Conservation (phyloP, 2,797 vertebrate species). For the Coreius guichenoti region DNA sequence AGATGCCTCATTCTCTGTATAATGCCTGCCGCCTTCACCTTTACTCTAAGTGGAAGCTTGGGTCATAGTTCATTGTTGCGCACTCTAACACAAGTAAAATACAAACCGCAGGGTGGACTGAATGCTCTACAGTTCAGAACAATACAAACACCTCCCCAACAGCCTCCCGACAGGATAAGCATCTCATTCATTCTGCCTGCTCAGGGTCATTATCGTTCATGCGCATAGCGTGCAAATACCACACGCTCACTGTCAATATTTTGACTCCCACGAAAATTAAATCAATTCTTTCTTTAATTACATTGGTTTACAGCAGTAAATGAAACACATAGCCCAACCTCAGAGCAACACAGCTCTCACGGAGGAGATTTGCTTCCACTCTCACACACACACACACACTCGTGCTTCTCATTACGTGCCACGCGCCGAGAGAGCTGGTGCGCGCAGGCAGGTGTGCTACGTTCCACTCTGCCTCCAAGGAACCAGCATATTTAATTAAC, state of each 20-base stretch:
- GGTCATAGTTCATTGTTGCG: conserved; percentile 6
- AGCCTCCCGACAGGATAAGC: conserved; percentile 38
- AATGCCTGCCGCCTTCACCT: neutral
- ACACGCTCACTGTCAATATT: conserved; percentile 24
- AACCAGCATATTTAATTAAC: conserved; percentile 66
- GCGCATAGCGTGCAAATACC: conserved; percentile 14
- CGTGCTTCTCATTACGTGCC: conserved; percentile 30
- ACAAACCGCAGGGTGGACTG: neutral
- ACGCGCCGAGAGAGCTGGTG: conserved; percentile 36
- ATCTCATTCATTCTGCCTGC: conserved; percentile 44
- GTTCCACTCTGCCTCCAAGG: conserved; percentile 57
- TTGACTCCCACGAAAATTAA: conserved; percentile 17
- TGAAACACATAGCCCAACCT: neutral
- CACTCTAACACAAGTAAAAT: neutral
- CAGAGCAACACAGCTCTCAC: conserved; percentile 25
- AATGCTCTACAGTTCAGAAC: neutral
- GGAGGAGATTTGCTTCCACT: conserved; percentile 37
- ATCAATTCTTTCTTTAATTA: conserved; percentile 31
- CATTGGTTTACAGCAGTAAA: conserved; percentile 26
- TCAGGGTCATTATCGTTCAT: conserved; percentile 26
- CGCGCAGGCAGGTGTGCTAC: conserved; percentile 58
- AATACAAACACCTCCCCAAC: conserved; percentile 1
- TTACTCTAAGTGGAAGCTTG: neutral
- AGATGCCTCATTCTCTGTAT: neutral
- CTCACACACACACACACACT: conserved; percentile 29